Evolutionary conservation across 2,113 vertebrate genomes (phyloP).

Genomic region (Diadophis punctatus): DNA sequence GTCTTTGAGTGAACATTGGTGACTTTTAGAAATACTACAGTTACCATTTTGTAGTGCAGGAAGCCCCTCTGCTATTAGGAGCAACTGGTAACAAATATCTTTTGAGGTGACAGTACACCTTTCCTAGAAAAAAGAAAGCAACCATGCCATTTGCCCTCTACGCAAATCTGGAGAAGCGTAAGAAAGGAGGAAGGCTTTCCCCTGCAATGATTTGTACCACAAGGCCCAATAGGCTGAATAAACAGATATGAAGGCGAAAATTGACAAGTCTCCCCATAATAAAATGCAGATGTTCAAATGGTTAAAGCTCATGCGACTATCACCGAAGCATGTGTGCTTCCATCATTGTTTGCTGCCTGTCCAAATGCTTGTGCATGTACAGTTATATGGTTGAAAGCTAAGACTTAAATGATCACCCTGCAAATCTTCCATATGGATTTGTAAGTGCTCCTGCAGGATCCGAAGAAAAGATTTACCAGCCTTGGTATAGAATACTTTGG

Average conservation of each 20-base stretch:
- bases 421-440: background rate
- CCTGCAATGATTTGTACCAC: background rate
- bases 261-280: background rate
- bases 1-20: too few relatives aligned
- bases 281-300: background rate
- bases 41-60: background rate
- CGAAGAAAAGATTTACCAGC: slow-evolving; percentile 70
- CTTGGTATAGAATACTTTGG: slow-evolving; percentile 65
- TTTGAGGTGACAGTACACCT: background rate
- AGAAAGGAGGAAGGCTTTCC: background rate
- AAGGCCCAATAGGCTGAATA: background rate
- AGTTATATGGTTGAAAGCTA: slow-evolving; percentile 8
- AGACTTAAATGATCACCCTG: slow-evolving; percentile 16
- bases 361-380: background rate
- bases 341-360: background rate
- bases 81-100: background rate
- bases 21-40: background rate
- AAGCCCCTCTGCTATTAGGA: background rate
- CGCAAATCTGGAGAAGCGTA: background rate
- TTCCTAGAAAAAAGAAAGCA: background rate
- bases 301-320: slow-evolving; percentile 1
- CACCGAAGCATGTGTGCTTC: background rate
- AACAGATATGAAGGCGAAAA: background rate
- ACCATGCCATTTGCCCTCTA: background rate
- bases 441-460: slow-evolving; percentile 43